Evolutionary conservation across 37 sponge, comb jelly and placozoan genomes (phyloP).

Genomic region (Tethya wilhelma): DNA sequence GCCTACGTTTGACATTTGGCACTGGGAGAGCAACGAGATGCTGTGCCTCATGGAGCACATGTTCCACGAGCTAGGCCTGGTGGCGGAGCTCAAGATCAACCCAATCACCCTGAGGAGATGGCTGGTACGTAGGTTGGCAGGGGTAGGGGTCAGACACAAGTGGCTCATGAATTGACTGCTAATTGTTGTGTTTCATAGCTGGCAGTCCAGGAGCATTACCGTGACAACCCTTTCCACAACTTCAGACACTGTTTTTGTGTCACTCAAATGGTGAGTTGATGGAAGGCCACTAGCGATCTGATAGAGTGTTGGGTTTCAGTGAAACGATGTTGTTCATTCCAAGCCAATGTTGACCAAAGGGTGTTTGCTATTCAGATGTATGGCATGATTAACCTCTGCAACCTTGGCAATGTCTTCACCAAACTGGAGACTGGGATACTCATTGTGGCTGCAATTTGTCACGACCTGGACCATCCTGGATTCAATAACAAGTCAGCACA

Average conservation of each 20-base stretch:
- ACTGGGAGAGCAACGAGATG: slow-evolving; percentile 91
- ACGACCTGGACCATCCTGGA: slow-evolving; percentile 94
- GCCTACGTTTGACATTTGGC: slow-evolving; percentile 89
- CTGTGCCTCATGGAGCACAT: slow-evolving; percentile 87
- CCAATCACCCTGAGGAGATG: slow-evolving; percentile 61
- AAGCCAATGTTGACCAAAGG: neutral
- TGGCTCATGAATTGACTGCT: too few species aligned
- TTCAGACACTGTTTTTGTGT: slow-evolving; percentile 95
- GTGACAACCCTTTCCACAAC: slow-evolving; percentile 93
- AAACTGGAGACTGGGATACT: slow-evolving; percentile 61
- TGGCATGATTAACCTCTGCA: slow-evolving; percentile 83
- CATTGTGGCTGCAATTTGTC: slow-evolving; percentile 78
- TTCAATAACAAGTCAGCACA: slow-evolving; percentile 83
- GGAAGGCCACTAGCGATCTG: neutral
- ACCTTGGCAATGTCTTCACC: slow-evolving; percentile 47
- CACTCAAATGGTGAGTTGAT: slow-evolving; percentile 79
- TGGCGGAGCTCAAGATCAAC: slow-evolving; percentile 67
- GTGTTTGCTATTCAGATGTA: slow-evolving; percentile 77
- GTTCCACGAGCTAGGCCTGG: slow-evolving; percentile 80
- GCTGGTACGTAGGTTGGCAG: slow-evolving; percentile 67
- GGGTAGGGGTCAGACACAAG: too few species aligned
- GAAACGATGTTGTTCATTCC: neutral
- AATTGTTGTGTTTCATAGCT: slow-evolving; percentile 28
- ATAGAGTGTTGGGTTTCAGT: neutral
- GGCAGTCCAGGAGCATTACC: slow-evolving; percentile 76